A percentile compares a stretch with the other conserved stretches of the same genome.
Evolutionary conservation across 2,113 vertebrate genomes (phyloP).

Genomic region (Pardalotus punctatus): DNA sequence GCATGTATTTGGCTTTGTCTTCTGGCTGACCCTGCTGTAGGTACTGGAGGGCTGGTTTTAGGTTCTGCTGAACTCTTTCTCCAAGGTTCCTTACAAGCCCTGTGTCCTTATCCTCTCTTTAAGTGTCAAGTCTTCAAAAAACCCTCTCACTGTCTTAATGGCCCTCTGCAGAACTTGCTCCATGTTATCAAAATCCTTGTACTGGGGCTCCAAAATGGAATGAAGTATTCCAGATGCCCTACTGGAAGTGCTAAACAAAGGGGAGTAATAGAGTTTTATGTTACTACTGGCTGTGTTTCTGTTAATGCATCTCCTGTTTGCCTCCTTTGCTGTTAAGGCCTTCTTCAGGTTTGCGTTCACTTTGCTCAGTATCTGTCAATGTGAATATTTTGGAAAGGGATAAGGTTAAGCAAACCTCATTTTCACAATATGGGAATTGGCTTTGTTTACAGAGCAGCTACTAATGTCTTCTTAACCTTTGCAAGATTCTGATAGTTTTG

Average conservation of each 20-base stretch:
- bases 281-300: not conserved
- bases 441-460: not conserved
- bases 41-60: not conserved
- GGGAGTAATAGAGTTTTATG: not conserved
- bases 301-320: not conserved
- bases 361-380: not conserved
- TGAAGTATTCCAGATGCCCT: not conserved
- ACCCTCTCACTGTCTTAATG: not conserved
- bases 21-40: not conserved
- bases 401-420: not conserved
- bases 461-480: not conserved
- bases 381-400: not conserved
- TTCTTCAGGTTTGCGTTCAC: not conserved
- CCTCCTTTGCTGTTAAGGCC: not conserved
- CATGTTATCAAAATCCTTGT: not conserved
- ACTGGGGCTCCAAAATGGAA: not conserved
- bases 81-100: not conserved
- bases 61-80: not conserved
- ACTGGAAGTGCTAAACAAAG: not conserved
- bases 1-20: not conserved
- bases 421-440: not conserved
- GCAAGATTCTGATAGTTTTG: not conserved
- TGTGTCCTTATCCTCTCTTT: not conserved
- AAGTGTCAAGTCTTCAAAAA: not conserved
- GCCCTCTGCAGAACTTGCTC: not conserved